phyloP scores from a whole-genome alignment of 1,140 invertebrate genomes.

The Arctopsyche grandis region DNA sequence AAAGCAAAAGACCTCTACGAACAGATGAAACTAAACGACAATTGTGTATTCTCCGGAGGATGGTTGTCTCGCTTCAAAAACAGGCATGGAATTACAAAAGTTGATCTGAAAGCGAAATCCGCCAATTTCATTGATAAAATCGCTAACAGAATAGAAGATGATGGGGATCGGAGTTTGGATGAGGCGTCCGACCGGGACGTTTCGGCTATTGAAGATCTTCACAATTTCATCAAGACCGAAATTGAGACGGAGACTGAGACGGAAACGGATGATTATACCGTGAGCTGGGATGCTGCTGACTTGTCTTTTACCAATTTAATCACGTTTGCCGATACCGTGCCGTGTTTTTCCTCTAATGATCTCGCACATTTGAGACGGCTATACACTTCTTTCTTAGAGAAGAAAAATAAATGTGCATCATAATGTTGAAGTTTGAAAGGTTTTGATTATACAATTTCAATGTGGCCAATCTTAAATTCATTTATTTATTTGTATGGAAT shows the following conservation, averaged over 20 bases:
- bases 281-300: not conserved
- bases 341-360: not conserved
- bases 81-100: not conserved
- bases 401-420: not conserved
- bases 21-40: constrained; percentile 9
- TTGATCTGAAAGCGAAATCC: not conserved
- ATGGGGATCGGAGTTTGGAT: not conserved
- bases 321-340: not conserved
- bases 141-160: not conserved
- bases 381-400: not conserved
- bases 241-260: not conserved
- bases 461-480: too few species aligned
- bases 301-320: not conserved
- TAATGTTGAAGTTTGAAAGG: not conserved
- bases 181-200: not conserved
- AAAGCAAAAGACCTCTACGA: constrained; percentile 17
- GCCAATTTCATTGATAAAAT: not conserved
- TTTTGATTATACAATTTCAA: not conserved
- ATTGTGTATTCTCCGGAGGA: constrained; percentile 19
- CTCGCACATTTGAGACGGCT: not conserved
- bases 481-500: too few species aligned
- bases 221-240: not conserved
- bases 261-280: not conserved
- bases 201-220: not conserved
- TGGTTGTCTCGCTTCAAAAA: constrained; percentile 32